phyloP scores from a whole-genome alignment of 2,797 vertebrate genomes.

The Sciaenops ocellatus region DNA sequence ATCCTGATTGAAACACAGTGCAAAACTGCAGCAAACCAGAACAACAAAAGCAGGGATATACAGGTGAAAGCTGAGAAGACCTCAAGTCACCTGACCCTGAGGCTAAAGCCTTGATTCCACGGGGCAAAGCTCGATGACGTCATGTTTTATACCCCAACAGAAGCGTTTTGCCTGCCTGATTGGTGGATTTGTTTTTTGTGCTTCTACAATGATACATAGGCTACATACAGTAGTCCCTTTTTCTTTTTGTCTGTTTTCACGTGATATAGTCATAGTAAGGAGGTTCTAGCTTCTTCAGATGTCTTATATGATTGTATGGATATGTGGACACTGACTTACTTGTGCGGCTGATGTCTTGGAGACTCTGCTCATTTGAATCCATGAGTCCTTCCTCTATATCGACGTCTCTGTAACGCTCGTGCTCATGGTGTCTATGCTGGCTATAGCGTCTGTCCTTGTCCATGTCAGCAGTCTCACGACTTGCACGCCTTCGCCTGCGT shows the following conservation, averaged over 20 bases:
- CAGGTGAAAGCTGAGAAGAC: neutral
- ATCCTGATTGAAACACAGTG: neutral
- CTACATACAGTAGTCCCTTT: no score
- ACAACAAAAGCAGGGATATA: neutral
- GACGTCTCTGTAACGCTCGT: conserved; percentile 71
- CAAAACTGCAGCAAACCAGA: neutral
- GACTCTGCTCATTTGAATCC: conserved; percentile 74
- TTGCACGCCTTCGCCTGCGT: conserved; percentile 87
- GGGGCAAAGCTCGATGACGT: no score
- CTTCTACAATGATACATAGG: no score
- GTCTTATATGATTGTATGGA: neutral
- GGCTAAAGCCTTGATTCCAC: no score
- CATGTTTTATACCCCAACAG: no score
- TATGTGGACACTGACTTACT: conserved; percentile 83
- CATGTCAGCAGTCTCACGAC: conserved; percentile 79
- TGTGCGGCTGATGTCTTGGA: conserved; percentile 85
- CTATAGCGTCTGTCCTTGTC: conserved; percentile 82
- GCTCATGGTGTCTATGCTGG: conserved; percentile 77
- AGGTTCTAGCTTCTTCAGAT: neutral
- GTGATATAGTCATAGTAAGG: no score
- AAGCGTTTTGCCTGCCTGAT: no score
- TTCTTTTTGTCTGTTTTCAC: no score
- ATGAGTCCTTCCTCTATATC: conserved; percentile 84
- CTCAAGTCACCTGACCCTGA: neutral
- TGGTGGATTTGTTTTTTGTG: no score